A percentile compares a stretch with the other conserved stretches of the same genome.
These are phyloP conservation scores for Rhincodon typus DNA, from an alignment of 2,797 vertebrate species.

Conservation along the genomic window DNA sequence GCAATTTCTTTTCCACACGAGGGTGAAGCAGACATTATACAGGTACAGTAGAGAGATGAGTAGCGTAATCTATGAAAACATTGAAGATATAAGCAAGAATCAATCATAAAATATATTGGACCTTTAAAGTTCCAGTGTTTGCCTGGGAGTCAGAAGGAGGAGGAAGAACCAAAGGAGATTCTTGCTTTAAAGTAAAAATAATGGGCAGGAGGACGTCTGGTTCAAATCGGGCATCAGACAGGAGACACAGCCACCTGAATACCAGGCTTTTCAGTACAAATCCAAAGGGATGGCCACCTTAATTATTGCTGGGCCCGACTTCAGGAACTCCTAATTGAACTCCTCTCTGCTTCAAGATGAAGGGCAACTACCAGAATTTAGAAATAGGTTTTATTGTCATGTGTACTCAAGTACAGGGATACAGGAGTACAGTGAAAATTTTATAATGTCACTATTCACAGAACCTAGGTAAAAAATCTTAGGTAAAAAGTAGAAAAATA, in stretches of 20 bases:
- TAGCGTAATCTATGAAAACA: no score
- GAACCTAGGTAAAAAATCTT: no score
- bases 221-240: neutral
- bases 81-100: no score
- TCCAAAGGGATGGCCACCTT: neutral
- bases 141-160: neutral
- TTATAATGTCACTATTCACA: no score
- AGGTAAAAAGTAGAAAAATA: no score
- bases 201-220: neutral
- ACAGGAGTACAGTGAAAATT: no score
- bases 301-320: neutral
- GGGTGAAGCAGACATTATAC: neutral
- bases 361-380: no score
- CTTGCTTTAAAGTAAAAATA: neutral
- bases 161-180: neutral
- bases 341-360: neutral
- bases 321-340: neutral
- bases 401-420: no score
- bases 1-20: neutral
- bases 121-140: neutral
- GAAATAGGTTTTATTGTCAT: no score
- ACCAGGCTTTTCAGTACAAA: neutral
- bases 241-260: no score
- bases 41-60: no score
- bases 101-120: neutral